These are phyloP conservation scores for Lamellibrachia satsuma DNA, from an alignment of 2,888 invertebrate genomes.

Conservation along the genomic window DNA sequence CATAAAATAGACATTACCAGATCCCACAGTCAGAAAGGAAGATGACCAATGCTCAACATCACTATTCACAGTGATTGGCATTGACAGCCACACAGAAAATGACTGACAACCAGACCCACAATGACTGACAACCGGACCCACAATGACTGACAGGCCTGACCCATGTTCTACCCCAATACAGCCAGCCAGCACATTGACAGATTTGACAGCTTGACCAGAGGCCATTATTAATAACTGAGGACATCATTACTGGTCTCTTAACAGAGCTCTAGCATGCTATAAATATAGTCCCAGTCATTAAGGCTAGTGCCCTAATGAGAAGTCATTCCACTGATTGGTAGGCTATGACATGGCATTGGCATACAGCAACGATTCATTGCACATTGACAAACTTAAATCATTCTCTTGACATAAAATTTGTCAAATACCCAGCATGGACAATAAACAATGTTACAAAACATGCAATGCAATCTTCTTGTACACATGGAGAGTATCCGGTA, in stretches of 20 bases:
- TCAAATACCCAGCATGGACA: background rate
- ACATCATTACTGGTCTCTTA: background rate
- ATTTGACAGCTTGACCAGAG: background rate
- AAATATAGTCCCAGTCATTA: background rate
- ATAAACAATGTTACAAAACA: too few species aligned
- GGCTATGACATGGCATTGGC: background rate
- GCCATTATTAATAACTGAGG: constrained; percentile 6
- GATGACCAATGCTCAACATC: too few species aligned
- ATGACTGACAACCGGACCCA: background rate
- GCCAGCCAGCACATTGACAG: background rate
- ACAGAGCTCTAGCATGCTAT: background rate
- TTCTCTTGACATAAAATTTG: background rate
- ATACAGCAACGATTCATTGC: background rate
- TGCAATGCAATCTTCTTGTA: too few species aligned
- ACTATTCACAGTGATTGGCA: too few species aligned
- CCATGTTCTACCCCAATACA: background rate
- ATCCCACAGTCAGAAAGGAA: background rate
- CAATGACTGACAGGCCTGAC: background rate
- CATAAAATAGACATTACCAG: background rate
- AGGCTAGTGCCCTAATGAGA: background rate
- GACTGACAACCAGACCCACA: background rate
- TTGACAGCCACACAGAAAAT: too few species aligned
- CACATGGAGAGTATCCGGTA: too few species aligned
- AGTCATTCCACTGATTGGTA: background rate
- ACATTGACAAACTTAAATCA: background rate